Conservation (phyloP, 2,113 vertebrate species). For the Vicugna pacos region DNA sequence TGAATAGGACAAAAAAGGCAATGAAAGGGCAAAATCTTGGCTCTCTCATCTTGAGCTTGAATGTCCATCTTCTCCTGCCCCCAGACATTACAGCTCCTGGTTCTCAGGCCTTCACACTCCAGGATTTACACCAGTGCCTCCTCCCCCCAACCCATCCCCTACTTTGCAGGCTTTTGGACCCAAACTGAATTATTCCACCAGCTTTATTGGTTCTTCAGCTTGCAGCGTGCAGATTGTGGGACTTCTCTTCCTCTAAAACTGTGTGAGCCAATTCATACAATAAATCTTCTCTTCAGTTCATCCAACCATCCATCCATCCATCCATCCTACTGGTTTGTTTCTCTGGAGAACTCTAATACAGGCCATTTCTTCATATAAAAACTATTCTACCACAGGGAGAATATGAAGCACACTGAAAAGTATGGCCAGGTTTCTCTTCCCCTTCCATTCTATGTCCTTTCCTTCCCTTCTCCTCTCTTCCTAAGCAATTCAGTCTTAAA, state of each 20-base stretch:
- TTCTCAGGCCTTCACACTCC: background rate
- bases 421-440: background rate
- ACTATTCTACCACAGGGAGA: background rate
- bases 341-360: background rate
- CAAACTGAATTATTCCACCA: background rate
- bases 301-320: background rate
- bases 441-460: background rate
- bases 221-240: background rate
- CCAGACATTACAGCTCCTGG: background rate
- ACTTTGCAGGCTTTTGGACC: background rate
- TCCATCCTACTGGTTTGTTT: background rate
- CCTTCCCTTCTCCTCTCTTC: background rate
- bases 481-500: background rate
- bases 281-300: too few relatives aligned
- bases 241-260: background rate
- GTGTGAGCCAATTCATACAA: background rate
- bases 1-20: background rate
- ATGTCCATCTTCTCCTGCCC: background rate
- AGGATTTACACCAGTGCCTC: background rate
- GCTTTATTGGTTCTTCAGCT: background rate
- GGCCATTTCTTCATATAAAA: constrained; percentile 6
- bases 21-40: background rate
- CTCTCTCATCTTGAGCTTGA: background rate
- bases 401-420: background rate
- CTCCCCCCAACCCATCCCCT: background rate